These are phyloP conservation scores for Etheostoma spectabile DNA, from an alignment of 2,113 vertebrate species.

Conservation along the genomic window DNA sequence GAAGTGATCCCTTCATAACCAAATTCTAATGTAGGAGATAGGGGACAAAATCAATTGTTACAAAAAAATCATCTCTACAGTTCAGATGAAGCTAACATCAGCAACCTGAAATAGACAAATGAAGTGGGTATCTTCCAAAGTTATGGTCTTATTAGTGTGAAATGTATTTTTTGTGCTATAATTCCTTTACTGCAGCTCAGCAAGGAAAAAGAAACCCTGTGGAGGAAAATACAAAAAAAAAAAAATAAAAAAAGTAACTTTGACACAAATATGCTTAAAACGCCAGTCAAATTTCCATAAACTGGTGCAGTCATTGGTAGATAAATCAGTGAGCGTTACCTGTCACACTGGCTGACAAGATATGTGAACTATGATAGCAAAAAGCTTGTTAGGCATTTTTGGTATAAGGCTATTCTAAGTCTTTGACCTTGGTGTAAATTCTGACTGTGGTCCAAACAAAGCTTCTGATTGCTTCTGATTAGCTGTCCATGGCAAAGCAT, in stretches of 20 bases:
- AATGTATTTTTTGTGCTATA: neutral
- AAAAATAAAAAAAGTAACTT: too few relatives aligned
- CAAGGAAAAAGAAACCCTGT: neutral
- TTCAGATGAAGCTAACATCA: neutral
- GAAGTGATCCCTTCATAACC: neutral
- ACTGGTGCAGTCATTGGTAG: neutral
- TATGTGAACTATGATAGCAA: neutral
- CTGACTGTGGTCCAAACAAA: constrained; percentile 9
- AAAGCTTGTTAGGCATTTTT: neutral
- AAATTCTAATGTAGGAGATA: neutral
- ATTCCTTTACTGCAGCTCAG: neutral
- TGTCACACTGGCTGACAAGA: neutral
- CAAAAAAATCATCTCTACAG: neutral
- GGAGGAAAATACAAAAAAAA: neutral
- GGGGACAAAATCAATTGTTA: too few relatives aligned
- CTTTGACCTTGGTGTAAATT: constrained; percentile 18
- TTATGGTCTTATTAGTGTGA: neutral
- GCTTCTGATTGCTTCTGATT: constrained; percentile 8
- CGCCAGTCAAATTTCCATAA: neutral
- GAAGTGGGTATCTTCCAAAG: too few relatives aligned
- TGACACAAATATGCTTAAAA: neutral
- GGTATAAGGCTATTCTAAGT: neutral
- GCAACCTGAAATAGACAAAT: neutral
- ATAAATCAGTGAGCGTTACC: neutral
- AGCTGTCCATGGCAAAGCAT: constrained; percentile 8